phyloP scores from a whole-genome alignment of 2,113 vertebrate genomes.

The Pholis gunnellus region DNA sequence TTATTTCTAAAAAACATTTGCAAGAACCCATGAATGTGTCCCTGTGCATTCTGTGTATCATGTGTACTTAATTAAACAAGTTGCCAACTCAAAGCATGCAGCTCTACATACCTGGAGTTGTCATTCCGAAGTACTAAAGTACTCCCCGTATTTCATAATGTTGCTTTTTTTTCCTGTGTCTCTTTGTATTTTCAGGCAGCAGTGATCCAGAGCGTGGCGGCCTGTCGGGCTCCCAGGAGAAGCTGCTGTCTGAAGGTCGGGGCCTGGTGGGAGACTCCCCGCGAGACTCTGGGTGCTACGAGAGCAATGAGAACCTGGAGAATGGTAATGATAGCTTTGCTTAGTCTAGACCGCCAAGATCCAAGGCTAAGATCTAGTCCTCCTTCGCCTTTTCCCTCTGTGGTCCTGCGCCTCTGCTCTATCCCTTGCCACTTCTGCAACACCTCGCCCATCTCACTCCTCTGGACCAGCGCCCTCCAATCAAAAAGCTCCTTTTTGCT shows the following conservation, averaged over 20 bases:
- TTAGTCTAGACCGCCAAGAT: constrained; percentile 6
- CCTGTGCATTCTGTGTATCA: neutral
- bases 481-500: constrained; percentile 34
- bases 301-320: constrained; percentile 97
- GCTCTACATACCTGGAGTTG: neutral
- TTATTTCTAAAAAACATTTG: neutral
- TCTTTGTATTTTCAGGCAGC: constrained; percentile 86
- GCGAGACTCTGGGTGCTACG: constrained; percentile 97
- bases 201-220: constrained; percentile 88
- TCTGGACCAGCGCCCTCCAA: constrained; percentile 49
- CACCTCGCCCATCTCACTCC: constrained; percentile 49
- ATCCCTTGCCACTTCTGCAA: constrained; percentile 63
- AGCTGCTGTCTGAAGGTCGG: constrained; percentile 90
- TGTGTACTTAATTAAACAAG: neutral
- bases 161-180: neutral
- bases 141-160: neutral
- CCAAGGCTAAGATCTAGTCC: neutral
- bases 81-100: neutral
- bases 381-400: constrained; percentile 35
- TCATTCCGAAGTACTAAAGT: neutral
- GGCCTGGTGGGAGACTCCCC: constrained; percentile 91
- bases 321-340: constrained; percentile 89
- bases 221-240: constrained; percentile 95
- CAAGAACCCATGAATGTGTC: neutral
- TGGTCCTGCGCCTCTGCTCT: constrained; percentile 45